phyloP scores from a whole-genome alignment of 2,888 invertebrate genomes.

The Tineola bisselliella region DNA sequence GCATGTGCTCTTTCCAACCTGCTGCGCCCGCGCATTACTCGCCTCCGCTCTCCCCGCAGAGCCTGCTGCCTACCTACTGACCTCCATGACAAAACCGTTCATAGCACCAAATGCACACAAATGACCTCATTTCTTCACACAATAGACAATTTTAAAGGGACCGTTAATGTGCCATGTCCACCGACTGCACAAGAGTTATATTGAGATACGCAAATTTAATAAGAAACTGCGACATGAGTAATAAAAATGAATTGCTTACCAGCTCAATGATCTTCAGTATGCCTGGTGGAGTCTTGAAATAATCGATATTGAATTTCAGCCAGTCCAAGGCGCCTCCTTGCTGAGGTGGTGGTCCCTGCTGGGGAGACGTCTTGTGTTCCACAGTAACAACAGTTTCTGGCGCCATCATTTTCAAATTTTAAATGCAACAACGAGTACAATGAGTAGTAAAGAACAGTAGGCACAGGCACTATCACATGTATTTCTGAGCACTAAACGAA shows the following conservation, averaged over 20 bases:
- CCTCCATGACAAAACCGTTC: constrained; percentile 12
- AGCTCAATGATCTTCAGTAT: constrained; percentile 82
- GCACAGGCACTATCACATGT: constrained; percentile 42
- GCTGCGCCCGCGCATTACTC: constrained; percentile 21
- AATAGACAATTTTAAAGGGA: neutral
- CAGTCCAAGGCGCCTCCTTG: constrained; percentile 70
- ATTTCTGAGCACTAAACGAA: constrained; percentile 44
- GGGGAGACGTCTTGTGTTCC: constrained; percentile 71
- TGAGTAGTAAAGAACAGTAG: neutral
- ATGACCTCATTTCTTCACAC: constrained; percentile 7
- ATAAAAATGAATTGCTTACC: constrained; percentile 70
- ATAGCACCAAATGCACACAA: constrained; percentile 7
- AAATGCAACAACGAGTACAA: constrained; percentile 23
- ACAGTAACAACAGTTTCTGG: constrained; percentile 86
- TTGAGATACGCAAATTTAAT: too few relatives aligned
- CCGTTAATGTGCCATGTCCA: neutral
- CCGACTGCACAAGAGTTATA: too few relatives aligned
- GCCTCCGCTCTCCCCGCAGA: constrained; percentile 20
- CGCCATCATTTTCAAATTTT: constrained; percentile 70
- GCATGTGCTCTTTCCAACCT: constrained; percentile 20
- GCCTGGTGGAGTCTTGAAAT: constrained; percentile 85
- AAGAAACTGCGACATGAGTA: neutral
- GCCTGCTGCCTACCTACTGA: constrained; percentile 14
- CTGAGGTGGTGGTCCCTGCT: constrained; percentile 58
- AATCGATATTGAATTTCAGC: constrained; percentile 80